Evolutionary conservation across 92 coral and sea anemone species (phyloP), one percentile per base, ranked within the genome.

Genomic region (Parazoanthus atlanticus): DNA sequence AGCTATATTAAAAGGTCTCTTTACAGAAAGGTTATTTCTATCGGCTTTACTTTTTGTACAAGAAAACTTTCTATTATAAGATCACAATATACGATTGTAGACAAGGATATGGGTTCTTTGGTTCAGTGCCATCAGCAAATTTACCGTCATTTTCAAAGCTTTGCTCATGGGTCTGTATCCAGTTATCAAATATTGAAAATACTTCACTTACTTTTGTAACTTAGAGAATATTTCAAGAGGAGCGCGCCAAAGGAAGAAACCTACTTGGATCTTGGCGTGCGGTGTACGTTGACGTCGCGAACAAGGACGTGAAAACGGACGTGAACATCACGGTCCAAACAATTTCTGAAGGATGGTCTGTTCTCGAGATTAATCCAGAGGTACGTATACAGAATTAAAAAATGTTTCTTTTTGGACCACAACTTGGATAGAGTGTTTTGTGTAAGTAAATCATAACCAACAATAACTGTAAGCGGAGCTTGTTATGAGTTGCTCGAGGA

Each of bases 221-320:
- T 31, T 58, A 94, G 96, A 94, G 88, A 86, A 49, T 94, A 34
- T 76, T 67, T 38, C 65, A 88, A 78, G 91, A 88, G 25, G 96
- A 94, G 65, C 75, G 30, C 43, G 78, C 85, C 4, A 76, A 52
- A 33, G 90, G 86, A 1, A 91, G 89, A 33, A 79, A 16, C 29
- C 72, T 90, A 5, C 75, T 90, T 58, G 87, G 90, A 17, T 70
- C 89, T 54, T 81, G 79, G 0, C 91, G 88, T 69, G 56, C 90
- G 21, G 16, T 94, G 12, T 65, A 90, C 40, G 79, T 93, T 26
- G 91, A 87, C 54, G n/a, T 65, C 56, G 58, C 26, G 3, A 49
- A 38, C 16, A 84, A 82, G 21, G 70, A 86, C 2, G 54, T 93
- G 21, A 58, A 66, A 73, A 91, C 91, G 21, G 70, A 86, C 2